A percentile compares a stretch with the other conserved stretches of the same genome.
These are phyloP conservation scores for Drosophila funebris DNA, from an alignment of 1,140 invertebrate genomes.

Conservation along the genomic window DNA sequence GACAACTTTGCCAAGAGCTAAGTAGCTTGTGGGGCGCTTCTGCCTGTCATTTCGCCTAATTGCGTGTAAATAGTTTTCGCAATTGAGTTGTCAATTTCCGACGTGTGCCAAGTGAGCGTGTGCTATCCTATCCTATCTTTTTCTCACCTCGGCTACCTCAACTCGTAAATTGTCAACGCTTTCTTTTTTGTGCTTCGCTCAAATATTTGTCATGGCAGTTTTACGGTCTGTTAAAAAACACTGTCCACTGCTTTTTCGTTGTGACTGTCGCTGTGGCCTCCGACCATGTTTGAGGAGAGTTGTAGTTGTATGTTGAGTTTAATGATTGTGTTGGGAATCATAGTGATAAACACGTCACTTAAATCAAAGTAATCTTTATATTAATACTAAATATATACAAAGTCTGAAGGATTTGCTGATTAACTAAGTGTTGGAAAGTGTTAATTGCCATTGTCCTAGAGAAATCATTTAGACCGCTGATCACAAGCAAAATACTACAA, in stretches of 20 bases:
- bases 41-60: slow-evolving; percentile 46
- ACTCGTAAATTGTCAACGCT: slow-evolving; percentile 23
- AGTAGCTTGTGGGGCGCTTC: slow-evolving; percentile 15
- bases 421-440: too few relatives aligned
- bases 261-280: too few relatives aligned
- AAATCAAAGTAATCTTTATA: too few relatives aligned
- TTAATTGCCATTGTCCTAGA: too few relatives aligned
- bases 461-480: too few relatives aligned
- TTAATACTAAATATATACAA: too few relatives aligned
- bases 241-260: slow-evolving; percentile 13
- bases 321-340: too few relatives aligned
- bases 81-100: slow-evolving; percentile 54
- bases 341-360: too few relatives aligned
- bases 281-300: too few relatives aligned
- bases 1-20: slow-evolving; percentile 36
- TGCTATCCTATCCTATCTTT: background rate
- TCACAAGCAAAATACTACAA: too few relatives aligned
- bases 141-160: slow-evolving; percentile 14
- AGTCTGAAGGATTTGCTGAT: too few relatives aligned
- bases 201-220: slow-evolving; percentile 41
- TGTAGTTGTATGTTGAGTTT: too few relatives aligned
- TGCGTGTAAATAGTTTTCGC: slow-evolving; percentile 53
- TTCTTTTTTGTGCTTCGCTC: slow-evolving; percentile 23
- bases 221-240: slow-evolving; percentile 34
- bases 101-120: slow-evolving; percentile 27